These are phyloP conservation scores for Alligator mississippiensis DNA, from an alignment of 2,113 vertebrate genomes.

Conservation along the genomic window DNA sequence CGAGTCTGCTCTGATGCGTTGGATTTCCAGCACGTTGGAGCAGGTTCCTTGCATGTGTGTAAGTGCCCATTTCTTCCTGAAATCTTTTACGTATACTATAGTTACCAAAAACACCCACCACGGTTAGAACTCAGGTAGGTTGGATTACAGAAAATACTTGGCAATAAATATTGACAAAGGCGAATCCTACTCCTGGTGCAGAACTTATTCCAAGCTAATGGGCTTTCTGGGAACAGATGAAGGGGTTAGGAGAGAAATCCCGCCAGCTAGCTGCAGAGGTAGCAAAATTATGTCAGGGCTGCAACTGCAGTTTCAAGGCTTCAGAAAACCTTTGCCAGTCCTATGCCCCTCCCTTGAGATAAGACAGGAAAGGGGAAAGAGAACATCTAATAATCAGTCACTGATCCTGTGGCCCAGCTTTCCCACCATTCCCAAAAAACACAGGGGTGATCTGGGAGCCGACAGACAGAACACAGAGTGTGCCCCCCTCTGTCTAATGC, in stretches of 20 bases:
- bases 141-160: background rate
- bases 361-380: background rate
- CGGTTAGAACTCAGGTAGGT: background rate
- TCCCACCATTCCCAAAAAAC: background rate
- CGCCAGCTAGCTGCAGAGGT: background rate
- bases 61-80: too few species aligned
- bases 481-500: background rate
- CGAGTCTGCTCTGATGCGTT: too few species aligned
- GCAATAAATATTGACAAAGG: background rate
- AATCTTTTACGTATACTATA: too few species aligned
- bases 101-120: too few species aligned
- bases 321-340: background rate
- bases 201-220: background rate
- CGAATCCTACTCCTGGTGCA: background rate
- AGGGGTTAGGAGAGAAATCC: background rate
- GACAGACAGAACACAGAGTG: background rate
- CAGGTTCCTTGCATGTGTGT: too few species aligned
- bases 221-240: background rate
- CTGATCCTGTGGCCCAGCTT: background rate
- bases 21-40: too few species aligned
- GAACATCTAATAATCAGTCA: background rate
- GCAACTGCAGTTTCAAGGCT: background rate
- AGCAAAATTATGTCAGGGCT: background rate
- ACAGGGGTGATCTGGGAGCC: background rate
- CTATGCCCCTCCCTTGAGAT: background rate